Base-by-base conservation (phyloP, 2,113 vertebrate species). In the Neopipo cinnamomea region DNA sequence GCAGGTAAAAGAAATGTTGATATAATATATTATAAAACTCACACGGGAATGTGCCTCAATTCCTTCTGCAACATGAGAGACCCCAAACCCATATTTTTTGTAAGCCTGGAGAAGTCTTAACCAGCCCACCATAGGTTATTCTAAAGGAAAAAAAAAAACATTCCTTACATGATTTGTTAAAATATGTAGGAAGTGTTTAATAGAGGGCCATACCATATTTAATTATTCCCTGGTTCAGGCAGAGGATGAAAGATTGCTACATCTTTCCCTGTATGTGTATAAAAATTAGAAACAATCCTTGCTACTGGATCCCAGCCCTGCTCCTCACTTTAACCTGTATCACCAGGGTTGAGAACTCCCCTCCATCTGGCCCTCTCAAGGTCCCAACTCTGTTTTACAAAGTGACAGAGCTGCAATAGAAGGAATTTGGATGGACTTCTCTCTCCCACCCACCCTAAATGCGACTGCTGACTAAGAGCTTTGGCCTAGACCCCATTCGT, bases 41-140 rank as follows among this genome's bases (percentile, higher is more conserved):
- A 39, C 1, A 2, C 7, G 35, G 3, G 6, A 78, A 42, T 0
- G 0, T 13, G 8, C 14, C 6, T 75, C 16, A 30, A 19, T 74
- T 82, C 13, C 20, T 90, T 85, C 44, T 63, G 19, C 33, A 81
- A 9, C 41, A 24, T 39, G 27, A 77, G 5, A 80, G 7, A 87
- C 19, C 3, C 8, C 21, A 77, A 80, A 50, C 5, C 0, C 5
- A 1, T n/a, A 31, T 59, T 88, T 91, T 44, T 30, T 58, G 2
- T 15, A 21, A 61, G 14, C 22, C 31, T 66, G 59, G 20, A 70
- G 44, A 65, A 88, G 27, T 42, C 16, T 14, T 76, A 66, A 49
- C 5, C 7, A 28, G 1, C 0, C 5, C 3, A 4, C 23, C 31
- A 31, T 1, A 37, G 17, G 9, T 35, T 85, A 37, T 31, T 66